A percentile compares a stretch with the other conserved stretches of the same genome.
Conservation (phyloP, 2,888 invertebrate species). For the Sipha maydis region DNA sequence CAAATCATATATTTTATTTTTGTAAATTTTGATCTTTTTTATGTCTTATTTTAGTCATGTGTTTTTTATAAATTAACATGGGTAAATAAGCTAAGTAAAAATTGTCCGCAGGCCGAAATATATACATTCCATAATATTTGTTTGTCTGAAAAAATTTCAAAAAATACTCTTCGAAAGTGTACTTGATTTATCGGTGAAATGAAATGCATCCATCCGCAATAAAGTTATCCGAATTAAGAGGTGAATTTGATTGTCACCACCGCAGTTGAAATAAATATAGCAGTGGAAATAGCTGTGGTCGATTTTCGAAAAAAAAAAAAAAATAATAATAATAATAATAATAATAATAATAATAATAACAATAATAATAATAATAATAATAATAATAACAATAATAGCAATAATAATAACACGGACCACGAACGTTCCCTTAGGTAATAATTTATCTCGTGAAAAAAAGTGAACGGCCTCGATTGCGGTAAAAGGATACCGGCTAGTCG, state of each 20-base stretch:
- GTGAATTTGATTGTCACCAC: neutral
- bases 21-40: too few species aligned
- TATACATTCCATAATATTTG: too few species aligned
- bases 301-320: neutral
- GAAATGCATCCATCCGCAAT: neutral
- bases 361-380: too few species aligned
- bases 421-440: constrained; percentile 52
- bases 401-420: neutral
- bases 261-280: neutral
- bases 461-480: neutral
- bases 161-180: neutral
- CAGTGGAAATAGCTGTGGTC: neutral
- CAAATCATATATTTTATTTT: too few species aligned
- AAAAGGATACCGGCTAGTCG: neutral
- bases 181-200: neutral
- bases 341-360: too few species aligned
- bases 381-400: too few species aligned
- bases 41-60: too few species aligned
- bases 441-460: constrained; percentile 51
- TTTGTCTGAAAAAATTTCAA: too few species aligned
- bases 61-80: too few species aligned
- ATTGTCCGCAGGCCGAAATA: too few species aligned
- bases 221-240: neutral
- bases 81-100: too few species aligned
- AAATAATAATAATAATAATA: neutral